Evolutionary conservation across 37 sponge, comb jelly and placozoan genomes (phyloP).

Genomic region (Geodia barretti): DNA sequence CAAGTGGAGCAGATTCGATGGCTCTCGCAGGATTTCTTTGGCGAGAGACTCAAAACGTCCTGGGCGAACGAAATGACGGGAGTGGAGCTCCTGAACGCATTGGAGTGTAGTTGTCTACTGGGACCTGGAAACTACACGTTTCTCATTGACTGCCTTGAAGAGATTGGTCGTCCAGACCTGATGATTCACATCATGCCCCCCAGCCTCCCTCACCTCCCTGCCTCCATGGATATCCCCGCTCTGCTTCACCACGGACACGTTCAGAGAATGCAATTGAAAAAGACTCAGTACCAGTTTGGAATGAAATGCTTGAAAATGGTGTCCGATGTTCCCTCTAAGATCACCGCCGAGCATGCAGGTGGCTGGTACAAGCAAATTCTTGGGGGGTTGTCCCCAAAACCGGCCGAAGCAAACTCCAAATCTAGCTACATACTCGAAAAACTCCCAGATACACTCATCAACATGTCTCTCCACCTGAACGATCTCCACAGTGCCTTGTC

Average conservation of each 20-base stretch:
- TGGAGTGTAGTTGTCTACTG: neutral
- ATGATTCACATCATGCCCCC: neutral
- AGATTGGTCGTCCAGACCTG: neutral
- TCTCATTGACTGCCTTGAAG: neutral
- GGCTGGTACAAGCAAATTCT: neutral
- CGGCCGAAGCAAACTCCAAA: neutral
- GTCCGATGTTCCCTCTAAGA: neutral
- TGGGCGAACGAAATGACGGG: neutral
- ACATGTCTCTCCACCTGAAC: neutral
- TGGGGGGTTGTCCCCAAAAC: neutral
- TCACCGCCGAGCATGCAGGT: neutral
- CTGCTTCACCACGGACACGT: neutral
- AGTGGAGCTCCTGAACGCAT: neutral
- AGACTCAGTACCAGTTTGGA: neutral
- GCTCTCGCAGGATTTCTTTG: neutral
- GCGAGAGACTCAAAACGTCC: neutral
- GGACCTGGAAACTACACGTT: neutral
- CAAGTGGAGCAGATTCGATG: neutral
- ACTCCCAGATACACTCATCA: neutral
- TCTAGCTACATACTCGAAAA: neutral
- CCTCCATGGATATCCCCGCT: neutral
- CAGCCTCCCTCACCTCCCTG: neutral
- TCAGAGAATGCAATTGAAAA: neutral
- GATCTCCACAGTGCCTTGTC: neutral
- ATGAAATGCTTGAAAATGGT: neutral